These are phyloP conservation scores for Lutjanus argentimaculatus DNA, from an alignment of 2,797 vertebrate species.

Conservation along the genomic window DNA sequence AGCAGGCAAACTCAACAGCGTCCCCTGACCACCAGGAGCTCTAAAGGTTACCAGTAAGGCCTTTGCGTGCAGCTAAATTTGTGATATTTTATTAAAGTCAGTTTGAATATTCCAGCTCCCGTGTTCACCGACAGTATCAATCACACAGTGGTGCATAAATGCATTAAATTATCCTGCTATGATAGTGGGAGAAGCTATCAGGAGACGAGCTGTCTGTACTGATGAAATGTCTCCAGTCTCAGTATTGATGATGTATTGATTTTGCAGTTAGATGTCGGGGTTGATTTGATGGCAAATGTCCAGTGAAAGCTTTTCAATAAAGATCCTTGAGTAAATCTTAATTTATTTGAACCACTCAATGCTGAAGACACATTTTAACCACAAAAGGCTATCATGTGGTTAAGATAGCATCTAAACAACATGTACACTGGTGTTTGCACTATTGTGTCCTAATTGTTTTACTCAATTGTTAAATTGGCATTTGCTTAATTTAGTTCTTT, in stretches of 20 bases:
- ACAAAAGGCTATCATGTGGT: slow-evolving; percentile 1
- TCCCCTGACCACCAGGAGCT: slow-evolving; percentile 3
- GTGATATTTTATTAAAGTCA: slow-evolving; percentile 60
- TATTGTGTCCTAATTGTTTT: not conserved
- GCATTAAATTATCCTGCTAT: slow-evolving; percentile 50
- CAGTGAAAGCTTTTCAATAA: slow-evolving; percentile 55
- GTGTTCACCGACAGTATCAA: slow-evolving; percentile 51
- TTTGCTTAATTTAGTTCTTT: slow-evolving; percentile 5
- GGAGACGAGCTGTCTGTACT: slow-evolving; percentile 54
- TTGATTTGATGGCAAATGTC: slow-evolving; percentile 58
- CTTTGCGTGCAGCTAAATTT: slow-evolving; percentile 44
- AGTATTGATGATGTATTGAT: slow-evolving; percentile 73
- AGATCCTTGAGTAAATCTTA: slow-evolving; percentile 2
- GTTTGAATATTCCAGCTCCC: slow-evolving; percentile 38
- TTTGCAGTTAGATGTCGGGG: slow-evolving; percentile 52
- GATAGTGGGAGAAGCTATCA: slow-evolving; percentile 36
- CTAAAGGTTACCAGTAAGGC: slow-evolving; percentile 25
- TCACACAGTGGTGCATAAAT: slow-evolving; percentile 50
- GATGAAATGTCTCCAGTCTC: slow-evolving; percentile 51
- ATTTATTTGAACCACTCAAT: slow-evolving; percentile 10
- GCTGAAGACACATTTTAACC: not conserved
- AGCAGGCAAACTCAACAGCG: slow-evolving; percentile 33
- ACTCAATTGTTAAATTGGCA: not conserved
- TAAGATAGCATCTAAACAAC: not conserved
- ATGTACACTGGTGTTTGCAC: too few relatives aligned